Conservation (phyloP, 2,113 vertebrate species). For the Ptilonorhynchus violaceus region DNA sequence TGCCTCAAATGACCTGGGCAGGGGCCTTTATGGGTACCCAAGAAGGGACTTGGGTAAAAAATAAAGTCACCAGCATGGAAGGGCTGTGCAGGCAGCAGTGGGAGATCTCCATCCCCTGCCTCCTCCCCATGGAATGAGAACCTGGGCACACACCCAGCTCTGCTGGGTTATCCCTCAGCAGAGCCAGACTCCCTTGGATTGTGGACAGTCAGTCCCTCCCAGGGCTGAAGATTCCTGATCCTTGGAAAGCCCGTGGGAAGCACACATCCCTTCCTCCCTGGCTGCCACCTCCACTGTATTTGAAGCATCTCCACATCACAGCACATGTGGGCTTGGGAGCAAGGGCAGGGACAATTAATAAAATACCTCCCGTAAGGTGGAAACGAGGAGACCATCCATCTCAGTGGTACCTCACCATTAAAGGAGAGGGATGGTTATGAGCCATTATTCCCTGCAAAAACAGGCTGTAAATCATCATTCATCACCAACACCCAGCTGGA, state of each 20-base stretch:
- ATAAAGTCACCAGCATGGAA: accelerated
- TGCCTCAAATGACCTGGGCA: neutral
- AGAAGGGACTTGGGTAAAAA: neutral
- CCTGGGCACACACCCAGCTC: neutral
- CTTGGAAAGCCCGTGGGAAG: neutral
- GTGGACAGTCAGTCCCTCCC: accelerated
- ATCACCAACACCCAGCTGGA: neutral
- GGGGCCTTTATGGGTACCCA: neutral
- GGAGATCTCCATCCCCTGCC: neutral
- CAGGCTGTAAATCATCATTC: neutral
- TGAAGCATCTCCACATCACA: neutral
- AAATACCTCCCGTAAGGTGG: neutral
- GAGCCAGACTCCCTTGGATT: neutral
- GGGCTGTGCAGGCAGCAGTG: neutral
- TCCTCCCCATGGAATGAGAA: neutral
- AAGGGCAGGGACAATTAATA: neutral
- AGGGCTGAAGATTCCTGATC: neutral
- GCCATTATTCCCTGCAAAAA: neutral
- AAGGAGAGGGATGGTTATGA: neutral
- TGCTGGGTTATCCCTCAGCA: accelerated
- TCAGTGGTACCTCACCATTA: accelerated
- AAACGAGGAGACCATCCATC: neutral
- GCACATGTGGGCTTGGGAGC: accelerated
- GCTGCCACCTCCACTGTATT: neutral
- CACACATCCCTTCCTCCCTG: neutral